Conservation (phyloP, 1,140 invertebrate species). For the Littorina saxatilis region DNA sequence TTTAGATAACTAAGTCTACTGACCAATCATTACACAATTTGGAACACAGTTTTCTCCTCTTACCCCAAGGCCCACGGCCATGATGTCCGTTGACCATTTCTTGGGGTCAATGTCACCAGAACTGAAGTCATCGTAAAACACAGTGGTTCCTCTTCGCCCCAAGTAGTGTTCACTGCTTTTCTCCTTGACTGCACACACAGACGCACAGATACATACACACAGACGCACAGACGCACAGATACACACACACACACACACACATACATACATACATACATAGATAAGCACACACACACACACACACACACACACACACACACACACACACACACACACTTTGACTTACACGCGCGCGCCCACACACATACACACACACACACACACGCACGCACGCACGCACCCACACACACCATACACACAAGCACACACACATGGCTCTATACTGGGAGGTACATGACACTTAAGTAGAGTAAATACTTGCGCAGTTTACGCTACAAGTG, state of each 20-base stretch:
- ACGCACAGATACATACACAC: neutral
- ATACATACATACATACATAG: neutral
- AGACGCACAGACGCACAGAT: neutral
- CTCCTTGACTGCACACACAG: neutral
- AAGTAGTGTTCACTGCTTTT: constrained; percentile 18
- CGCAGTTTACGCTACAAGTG: too few species aligned
- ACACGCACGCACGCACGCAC: too few species aligned
- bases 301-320: too few species aligned
- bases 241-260: neutral
- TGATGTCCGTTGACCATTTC: constrained; percentile 37
- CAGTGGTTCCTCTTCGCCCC: constrained; percentile 22
- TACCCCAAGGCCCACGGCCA: constrained; percentile 51
- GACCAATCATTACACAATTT: too few species aligned
- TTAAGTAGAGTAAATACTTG: too few species aligned
- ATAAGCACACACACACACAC: neutral
- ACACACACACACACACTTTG: constrained; percentile 9
- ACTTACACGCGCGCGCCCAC: too few species aligned
- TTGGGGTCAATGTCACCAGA: constrained; percentile 26
- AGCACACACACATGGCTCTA: too few species aligned
- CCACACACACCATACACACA: too few species aligned
- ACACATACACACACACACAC: too few species aligned
- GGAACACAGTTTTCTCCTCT: too few species aligned
- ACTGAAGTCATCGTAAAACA: constrained; percentile 42
- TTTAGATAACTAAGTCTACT: too few species aligned
- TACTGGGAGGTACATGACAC: too few species aligned